Evolutionary conservation across 1,140 invertebrate genomes (phyloP), one percentile per base, ranked within the genome.

Genomic region (Adoxophyes honmai): DNA sequence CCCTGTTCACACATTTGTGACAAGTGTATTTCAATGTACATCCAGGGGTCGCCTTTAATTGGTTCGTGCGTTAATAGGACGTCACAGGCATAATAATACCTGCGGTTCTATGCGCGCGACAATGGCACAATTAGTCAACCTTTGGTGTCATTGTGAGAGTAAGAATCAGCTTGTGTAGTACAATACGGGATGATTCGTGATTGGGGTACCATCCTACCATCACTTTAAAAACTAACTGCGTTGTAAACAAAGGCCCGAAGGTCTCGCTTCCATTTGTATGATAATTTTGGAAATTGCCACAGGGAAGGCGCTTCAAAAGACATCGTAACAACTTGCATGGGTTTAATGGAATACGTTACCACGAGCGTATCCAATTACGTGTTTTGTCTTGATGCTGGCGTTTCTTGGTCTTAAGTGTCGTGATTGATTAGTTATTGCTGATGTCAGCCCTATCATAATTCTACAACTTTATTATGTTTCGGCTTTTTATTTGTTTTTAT

Each of bases 1-100:
- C 42, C 42, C 42, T 48, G n/a, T 18, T 28, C 15, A 48, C 42
- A 21, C 21, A 48, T 48, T 48, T 48, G 42, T 48, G 42, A 48
- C 42, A 48, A 48, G 42, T 48, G 42, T 48, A 48, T 48, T 48
- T 48, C 42, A 48, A 48, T 48, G 42, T 21, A 48, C 16, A 33
- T 28, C 42, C 21, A 48, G 21, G 42, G 42, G 42, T 48, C 42
- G 42, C 11, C 42, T 48, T 28, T 21, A 48, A 48, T 48, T 48
- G 42, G 42, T 48, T 28, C n/a, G 11, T 33, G 42, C 21, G 18
- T 21, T 48, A 48, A 48, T 48, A 33, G 42, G 42, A 48, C 42
- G 42, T 48, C 42, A 48, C 16, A 18, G 42, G 42, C 15, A 48
- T 48, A 48, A 48, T 48, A 48, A 48, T 48, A 48, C 18, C 16